Percentiles rank a stretch among this genome's conserved stretches.
Evolutionary conservation across 2,888 invertebrate genomes (phyloP).

Genomic region (Sphaeridia pumilis): DNA sequence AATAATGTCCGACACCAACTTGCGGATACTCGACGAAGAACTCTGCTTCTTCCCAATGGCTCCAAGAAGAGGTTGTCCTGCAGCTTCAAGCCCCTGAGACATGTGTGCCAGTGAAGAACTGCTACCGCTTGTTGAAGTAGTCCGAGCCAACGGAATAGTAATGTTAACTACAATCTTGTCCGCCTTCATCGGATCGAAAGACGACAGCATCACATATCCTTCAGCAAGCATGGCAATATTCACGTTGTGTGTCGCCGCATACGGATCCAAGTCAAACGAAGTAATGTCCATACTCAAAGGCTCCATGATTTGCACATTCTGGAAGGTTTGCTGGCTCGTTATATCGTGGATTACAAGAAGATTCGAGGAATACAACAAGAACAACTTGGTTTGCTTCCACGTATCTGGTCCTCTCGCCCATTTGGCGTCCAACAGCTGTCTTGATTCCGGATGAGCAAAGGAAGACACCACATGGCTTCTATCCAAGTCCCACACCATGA

Average conservation of each 20-base stretch:
- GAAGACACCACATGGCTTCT: slow-evolving; percentile 20
- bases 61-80: background rate
- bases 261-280: slow-evolving; percentile 24
- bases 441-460: slow-evolving; percentile 28
- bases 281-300: slow-evolving; percentile 8
- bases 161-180: slow-evolving; percentile 11
- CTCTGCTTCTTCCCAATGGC: slow-evolving; percentile 14
- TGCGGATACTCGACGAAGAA: slow-evolving; percentile 26
- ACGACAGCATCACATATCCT: background rate
- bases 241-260: slow-evolving; percentile 17
- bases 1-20: slow-evolving; percentile 34
- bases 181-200: slow-evolving; percentile 6
- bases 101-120: background rate
- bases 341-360: slow-evolving; percentile 30
- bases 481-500: slow-evolving; percentile 26
- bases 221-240: slow-evolving; percentile 25
- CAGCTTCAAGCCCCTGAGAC: background rate
- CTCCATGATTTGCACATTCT: slow-evolving; percentile 24
- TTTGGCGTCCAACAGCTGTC: slow-evolving; percentile 25
- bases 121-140: background rate
- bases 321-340: slow-evolving; percentile 21
- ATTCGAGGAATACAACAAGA: slow-evolving; percentile 28
- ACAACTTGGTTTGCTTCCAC: slow-evolving; percentile 28
- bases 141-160: background rate
- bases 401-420: slow-evolving; percentile 26